Evolutionary conservation across 2,888 invertebrate species (phyloP), one percentile per base, ranked within the genome.

Genomic region (Melanostoma scalare): DNA sequence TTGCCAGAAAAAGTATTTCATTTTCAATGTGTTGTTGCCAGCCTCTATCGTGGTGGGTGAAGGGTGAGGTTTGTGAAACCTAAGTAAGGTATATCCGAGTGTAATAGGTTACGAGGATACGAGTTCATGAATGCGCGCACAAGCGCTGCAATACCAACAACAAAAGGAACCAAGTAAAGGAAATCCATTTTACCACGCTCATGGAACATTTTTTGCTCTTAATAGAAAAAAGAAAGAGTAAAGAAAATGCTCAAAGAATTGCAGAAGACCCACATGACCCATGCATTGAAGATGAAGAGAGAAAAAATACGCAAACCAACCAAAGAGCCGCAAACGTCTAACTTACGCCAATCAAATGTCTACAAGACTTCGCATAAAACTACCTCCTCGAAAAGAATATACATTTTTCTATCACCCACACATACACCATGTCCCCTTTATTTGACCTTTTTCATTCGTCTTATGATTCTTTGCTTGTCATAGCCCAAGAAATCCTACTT

Each of bases 341-440:
- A 74, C 84, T 69, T 79, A 84, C 84, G 74, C 84, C 84, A 84
- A 84, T 84, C 84, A 84, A 84, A 69, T 68, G 78, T 78, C 73
- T 78, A 67, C 72, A 77, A 77, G 67, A 63, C 68, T 71, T 65
- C 73, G 50, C 61, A 35, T 56, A 77, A 58, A 56, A 10, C 65
- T 20, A 36, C 10, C 65, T 67, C 38, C 52, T 38, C 52, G 10
- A 33, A 65, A 72, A 52, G 50, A 72, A 60, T 31, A 61, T 52
- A 50, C 58, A 58, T 58, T 50, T 60, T 71, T 58, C 38, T 33
- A 48, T 40, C 68, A 52, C 67, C 33, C 56, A 56, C 48, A 20
- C 20, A 20, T 20, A 20, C 20, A 20, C 20, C 20, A 20, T 20
- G 20, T 20, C 20, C 20, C 20, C 20, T 20, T 20, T 20, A 20